These are phyloP conservation scores for Scrobipalpa atriplicella DNA, from an alignment of 2,888 invertebrate species.

Conservation along the genomic window DNA sequence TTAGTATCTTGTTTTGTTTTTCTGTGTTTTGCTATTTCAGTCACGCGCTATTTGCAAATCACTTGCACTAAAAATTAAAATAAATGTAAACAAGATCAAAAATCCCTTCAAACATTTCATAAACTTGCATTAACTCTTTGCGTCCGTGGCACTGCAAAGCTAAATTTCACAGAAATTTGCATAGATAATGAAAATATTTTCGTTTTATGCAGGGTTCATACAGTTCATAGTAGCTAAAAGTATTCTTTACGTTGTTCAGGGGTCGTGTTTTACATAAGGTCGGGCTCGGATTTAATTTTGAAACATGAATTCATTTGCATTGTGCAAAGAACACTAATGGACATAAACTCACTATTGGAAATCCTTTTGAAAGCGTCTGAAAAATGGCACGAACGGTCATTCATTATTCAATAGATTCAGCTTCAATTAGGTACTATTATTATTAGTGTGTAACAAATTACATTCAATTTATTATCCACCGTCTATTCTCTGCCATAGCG, in stretches of 20 bases:
- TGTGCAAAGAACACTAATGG: slow-evolving; percentile 1
- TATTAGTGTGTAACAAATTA: slow-evolving; percentile 7
- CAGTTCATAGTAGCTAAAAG: slow-evolving; percentile 18
- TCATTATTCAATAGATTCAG: slow-evolving; percentile 5
- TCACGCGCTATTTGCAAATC: no score
- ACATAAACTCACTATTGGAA: neutral
- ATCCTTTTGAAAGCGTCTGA: slow-evolving; percentile 11
- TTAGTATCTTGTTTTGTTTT: no score
- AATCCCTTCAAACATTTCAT: neutral
- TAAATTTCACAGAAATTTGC: slow-evolving; percentile 12
- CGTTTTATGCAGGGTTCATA: slow-evolving; percentile 1
- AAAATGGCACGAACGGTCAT: neutral
- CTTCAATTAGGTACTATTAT: slow-evolving; percentile 7
- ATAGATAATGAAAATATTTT: slow-evolving; percentile 24
- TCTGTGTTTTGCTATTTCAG: no score
- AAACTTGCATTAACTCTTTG: neutral
- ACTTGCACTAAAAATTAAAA: neutral
- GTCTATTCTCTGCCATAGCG: neutral
- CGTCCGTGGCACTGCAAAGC: neutral
- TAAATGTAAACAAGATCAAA: neutral
- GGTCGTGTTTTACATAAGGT: slow-evolving; percentile 13
- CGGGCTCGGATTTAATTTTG: slow-evolving; percentile 17
- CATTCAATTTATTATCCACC: neutral
- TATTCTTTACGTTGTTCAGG: slow-evolving; percentile 6
- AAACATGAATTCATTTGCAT: slow-evolving; percentile 17